Conservation (phyloP, 2,888 invertebrate genomes). For the Acanthococcus lagerstroemiae region DNA sequence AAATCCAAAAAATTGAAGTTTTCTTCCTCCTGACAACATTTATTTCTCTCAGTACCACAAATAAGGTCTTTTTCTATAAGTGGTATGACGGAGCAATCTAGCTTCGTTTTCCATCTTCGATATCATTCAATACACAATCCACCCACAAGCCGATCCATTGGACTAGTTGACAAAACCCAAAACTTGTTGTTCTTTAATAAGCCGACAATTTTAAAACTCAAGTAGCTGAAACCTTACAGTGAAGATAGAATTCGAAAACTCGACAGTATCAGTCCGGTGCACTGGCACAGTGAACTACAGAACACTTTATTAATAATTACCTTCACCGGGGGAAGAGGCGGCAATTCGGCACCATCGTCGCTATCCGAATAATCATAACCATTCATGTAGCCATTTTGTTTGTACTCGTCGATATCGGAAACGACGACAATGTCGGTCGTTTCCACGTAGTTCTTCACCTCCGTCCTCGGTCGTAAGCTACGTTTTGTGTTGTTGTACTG, state of each 20-base stretch:
- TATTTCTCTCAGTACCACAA: too few species aligned
- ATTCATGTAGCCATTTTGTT: slow-evolving; percentile 47
- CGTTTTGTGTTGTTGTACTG: slow-evolving; percentile 41
- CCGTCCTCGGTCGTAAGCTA: slow-evolving; percentile 70
- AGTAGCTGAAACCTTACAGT: background rate
- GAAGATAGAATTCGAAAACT: background rate
- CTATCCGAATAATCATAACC: slow-evolving; percentile 52
- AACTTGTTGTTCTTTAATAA: background rate
- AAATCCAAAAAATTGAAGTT: too few species aligned
- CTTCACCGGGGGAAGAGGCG: slow-evolving; percentile 63
- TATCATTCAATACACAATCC: too few species aligned
- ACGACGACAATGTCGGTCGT: slow-evolving; percentile 54
- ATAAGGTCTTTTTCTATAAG: too few species aligned
- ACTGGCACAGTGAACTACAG: background rate
- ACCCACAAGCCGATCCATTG: too few species aligned
- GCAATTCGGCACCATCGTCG: slow-evolving; percentile 54
- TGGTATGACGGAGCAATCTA: too few species aligned
- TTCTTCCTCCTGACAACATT: too few species aligned
- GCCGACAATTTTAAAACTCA: background rate
- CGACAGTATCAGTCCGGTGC: background rate
- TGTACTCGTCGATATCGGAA: slow-evolving; percentile 45
- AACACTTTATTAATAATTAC: too few species aligned
- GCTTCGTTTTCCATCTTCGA: too few species aligned
- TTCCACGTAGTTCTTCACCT: slow-evolving; percentile 75
- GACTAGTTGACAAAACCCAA: too few species aligned